These are phyloP conservation scores for Emys orbicularis DNA, from an alignment of 2,797 vertebrate species.

Conservation along the genomic window DNA sequence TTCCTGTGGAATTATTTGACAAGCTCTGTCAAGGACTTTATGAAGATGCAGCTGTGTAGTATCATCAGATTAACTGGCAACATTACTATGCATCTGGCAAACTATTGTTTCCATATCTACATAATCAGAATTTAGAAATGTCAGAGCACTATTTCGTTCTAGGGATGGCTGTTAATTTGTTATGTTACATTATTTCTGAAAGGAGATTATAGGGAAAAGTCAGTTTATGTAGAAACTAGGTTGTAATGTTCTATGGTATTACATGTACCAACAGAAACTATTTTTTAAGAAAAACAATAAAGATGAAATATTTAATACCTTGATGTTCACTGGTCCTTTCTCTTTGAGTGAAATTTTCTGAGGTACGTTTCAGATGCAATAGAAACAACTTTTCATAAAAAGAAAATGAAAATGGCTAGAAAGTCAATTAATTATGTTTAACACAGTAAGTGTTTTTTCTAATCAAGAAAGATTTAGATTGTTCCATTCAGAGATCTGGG, in stretches of 20 bases:
- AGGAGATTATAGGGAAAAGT: neutral
- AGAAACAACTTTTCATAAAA: neutral
- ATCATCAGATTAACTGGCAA: neutral
- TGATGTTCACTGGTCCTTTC: neutral
- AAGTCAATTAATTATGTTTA: neutral
- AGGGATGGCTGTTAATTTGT: neutral
- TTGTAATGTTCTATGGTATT: neutral
- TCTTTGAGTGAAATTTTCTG: neutral
- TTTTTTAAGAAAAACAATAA: neutral
- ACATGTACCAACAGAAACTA: neutral
- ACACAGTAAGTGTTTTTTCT: neutral
- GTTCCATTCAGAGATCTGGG: neutral
- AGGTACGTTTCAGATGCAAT: slow-evolving; percentile 3
- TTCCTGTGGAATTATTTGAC: neutral
- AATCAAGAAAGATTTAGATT: neutral
- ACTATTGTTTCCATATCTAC: neutral
- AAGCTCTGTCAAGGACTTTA: neutral
- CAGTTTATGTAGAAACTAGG: neutral
- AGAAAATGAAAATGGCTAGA: neutral
- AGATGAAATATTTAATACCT: neutral
- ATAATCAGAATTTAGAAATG: slow-evolving; percentile 28
- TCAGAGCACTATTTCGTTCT: neutral
- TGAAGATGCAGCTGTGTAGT: neutral
- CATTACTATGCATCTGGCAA: neutral
- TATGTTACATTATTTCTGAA: neutral